phyloP scores from a whole-genome alignment of 2,888 invertebrate species.

The Thumatha senex region DNA sequence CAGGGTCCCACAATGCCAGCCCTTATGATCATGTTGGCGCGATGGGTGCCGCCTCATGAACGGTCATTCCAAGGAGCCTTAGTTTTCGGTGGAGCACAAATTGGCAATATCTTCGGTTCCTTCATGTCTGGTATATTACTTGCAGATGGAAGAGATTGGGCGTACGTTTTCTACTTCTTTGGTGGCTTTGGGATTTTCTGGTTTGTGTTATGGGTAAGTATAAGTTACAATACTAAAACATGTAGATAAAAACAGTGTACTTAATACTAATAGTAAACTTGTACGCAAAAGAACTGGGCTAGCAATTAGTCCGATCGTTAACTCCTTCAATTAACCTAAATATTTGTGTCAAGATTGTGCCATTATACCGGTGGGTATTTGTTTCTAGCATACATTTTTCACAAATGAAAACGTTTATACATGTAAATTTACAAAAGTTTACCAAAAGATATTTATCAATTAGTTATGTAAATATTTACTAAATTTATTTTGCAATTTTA shows the following conservation, averaged over 20 bases:
- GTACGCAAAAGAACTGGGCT: too few species aligned
- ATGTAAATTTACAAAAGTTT: background rate
- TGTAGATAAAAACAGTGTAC: too few species aligned
- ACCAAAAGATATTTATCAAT: too few species aligned
- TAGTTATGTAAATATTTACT: too few species aligned
- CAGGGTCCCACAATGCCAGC: conserved; percentile 90
- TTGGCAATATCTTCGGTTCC: conserved; percentile 82
- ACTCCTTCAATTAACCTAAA: too few species aligned
- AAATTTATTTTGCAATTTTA: too few species aligned
- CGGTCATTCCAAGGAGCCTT: conserved; percentile 83
- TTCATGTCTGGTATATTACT: conserved; percentile 80
- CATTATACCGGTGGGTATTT: too few species aligned
- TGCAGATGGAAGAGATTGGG: conserved; percentile 78
- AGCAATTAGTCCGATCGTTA: background rate
- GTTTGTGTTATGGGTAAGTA: conserved; percentile 77
- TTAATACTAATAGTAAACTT: too few species aligned
- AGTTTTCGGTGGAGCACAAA: conserved; percentile 84
- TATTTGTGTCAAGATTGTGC: too few species aligned
- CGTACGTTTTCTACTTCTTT: conserved; percentile 84
- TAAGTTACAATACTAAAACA: too few species aligned
- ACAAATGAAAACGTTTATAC: too few species aligned
- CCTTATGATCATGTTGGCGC: conserved; percentile 84
- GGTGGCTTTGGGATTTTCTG: conserved; percentile 81
- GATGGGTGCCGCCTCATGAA: conserved; percentile 85
- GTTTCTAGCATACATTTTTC: too few species aligned